Evolutionary conservation across 2,797 vertebrate species (phyloP), one percentile per base, ranked within the genome.

Genomic region (Caiman crocodilus): DNA sequence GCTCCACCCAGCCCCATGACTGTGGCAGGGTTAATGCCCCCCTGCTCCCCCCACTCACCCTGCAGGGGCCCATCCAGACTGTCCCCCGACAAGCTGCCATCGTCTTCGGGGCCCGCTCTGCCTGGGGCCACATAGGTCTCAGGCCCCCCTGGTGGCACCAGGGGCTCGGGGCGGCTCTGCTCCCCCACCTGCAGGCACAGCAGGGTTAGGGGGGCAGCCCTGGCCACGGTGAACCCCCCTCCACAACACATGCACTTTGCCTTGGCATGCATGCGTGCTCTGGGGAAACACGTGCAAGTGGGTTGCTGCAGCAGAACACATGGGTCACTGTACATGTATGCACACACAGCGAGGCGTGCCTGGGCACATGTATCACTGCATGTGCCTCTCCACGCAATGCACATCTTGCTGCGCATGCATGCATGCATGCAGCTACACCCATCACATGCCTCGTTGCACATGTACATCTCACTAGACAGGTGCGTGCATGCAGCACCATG

Each of bases 31-130:
- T 30, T 65, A 58, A 64, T 82, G 63, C 64, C 50, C 30, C 77
- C 28, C 3, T 2, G 63, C 30, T 2, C 28, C 64, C 82, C 28
- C 56, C 67, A 86, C 97, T 97, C 97, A 99, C 99, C 99, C 92
- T 99, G 99, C 91, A 98, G 97, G 76, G 98, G 98, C 78, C 99
- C 98, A 21, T 99, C 99, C 11, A 99, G 97, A 96, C 98, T 99
- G 93, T 99, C 99, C 88, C 98, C 98, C 2, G 99, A 99, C 80
- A 99, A 96, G 90, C 99, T 98, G 94, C 94, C 97, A 0, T 97
- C 98, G 96, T 99, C 99, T 21, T 99, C 99, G 57, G 98, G 95
- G 89, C 97, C 97, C 74, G 97, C 97, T 15, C 98, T 97, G 90
- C 97, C 97, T 0, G 97, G 94, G 55, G 98, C 97, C 74, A 96